Evolutionary conservation across 2,797 vertebrate species (phyloP), one percentile per base, ranked within the genome.

Genomic region (Tamandua tetradactyla): DNA sequence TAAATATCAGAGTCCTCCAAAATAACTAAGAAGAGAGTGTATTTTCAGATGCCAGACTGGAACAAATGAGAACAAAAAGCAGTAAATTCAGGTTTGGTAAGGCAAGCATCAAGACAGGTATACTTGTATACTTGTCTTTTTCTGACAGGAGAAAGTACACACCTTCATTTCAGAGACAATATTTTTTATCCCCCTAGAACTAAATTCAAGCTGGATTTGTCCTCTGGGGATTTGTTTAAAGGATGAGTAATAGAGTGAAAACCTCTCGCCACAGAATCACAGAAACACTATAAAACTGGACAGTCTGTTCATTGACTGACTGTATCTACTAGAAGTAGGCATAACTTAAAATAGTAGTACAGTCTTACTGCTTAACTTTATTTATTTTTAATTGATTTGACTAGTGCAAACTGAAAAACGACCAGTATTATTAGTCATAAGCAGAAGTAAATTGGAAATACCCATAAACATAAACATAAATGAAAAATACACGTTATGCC

Each of bases 1-100:
- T 57, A 81, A 94, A 52, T 76, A 94, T 79, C 79, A 30, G n/a
- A 91, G 69, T 62, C 37, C 27, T 79, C 78, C 37, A 69, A 93
- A 92, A 40, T 40, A 82, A 88, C 27, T 8, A 52, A 93, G 42
- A 87, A 83, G 55, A 74, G 30, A 20, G 22, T 40, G 14, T 40
- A 75, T 79, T 86, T 88, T 80, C 37, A 32, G 82, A 42, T 86
- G 81, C 69, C 93, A 89, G 93, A 61, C 8, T 72, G 90, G 69
- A 95, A 91, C 49, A 78, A 75, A 92, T 83, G 92, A 83, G 93
- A 78, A 83, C 55, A 59, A 83, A 93, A 96, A 82, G 92, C 85
- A 68, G 93, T 89, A 86, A 95, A 94, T 95, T 96, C 92, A 86
- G 92, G 87, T 95, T 94, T 72, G 82, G 85, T 59, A 89, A 86